Base-by-base conservation (phyloP, 2,113 vertebrate species). In the Alethe castanea region DNA sequence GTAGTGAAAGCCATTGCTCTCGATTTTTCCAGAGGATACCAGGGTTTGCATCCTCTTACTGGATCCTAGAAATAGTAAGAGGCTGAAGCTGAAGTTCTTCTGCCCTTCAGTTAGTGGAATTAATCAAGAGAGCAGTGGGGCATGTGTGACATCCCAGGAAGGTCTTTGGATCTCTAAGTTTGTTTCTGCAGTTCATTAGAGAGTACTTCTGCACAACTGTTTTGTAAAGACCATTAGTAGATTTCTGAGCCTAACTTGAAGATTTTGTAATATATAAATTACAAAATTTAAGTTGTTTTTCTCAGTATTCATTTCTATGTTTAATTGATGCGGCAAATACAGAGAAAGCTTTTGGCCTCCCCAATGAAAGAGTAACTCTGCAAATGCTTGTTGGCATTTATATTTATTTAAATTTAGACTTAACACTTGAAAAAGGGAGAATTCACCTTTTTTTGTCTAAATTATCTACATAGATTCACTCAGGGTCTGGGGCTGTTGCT, bases 361-460 rank as follows among this genome's bases (percentile, higher is more conserved):
- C 15, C 29, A 47, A 52, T 61, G 35, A 62, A 76, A 67, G 33
- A 38, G 29, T 47, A 74, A 67, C 8, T 85, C 52, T 42, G 45
- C 24, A 50, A 82, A 24, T 88, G 38, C 29, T 70, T 65, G 10
- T 90, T 89, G n/a, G 16, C 11, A 24, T 65, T 95, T 70, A 29
- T 40, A 56, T 82, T 95, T 61, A 26, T 88, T 96, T 90, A 78
- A 90, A 95, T 97, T 92, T 83, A 71, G 23, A 79, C 8, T 53
- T 45, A 89, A 42, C 19, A 59, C 60, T 66, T 38, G 19, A 36
- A 82, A 85, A 65, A 45, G 31, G 38, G 23, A 53, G 0, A 60
- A 33, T 35, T 73, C n/a, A 33, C 42, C 8, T 45, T 92, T 94
- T 94, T 88, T 35, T 52, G 60, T 79, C 59, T 44, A 67, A 54